A percentile compares a stretch with the other conserved stretches of the same genome.
These are phyloP conservation scores for Acropternis orthonyx DNA, from an alignment of 2,797 vertebrate species.

Conservation along the genomic window DNA sequence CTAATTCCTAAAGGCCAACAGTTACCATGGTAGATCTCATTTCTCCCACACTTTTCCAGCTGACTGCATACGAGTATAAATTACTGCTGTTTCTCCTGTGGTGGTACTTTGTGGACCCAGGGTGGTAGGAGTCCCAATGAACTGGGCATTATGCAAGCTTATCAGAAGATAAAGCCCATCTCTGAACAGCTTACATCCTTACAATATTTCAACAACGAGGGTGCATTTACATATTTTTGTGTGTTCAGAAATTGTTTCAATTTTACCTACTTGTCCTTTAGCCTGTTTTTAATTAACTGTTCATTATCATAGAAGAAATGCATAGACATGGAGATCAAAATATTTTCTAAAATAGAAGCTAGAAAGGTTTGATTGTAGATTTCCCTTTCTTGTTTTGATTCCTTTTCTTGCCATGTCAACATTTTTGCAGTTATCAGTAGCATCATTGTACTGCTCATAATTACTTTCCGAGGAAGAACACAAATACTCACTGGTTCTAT, in stretches of 20 bases:
- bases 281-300: background rate
- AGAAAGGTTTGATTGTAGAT: slow-evolving; percentile 34
- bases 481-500: slow-evolving; percentile 63
- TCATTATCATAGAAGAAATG: background rate
- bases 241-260: background rate
- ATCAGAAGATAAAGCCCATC: background rate
- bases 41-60: background rate
- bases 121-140: background rate
- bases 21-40: slow-evolving; percentile 14
- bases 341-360: slow-evolving; percentile 65
- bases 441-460: slow-evolving; percentile 54
- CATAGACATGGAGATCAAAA: slow-evolving; percentile 41
- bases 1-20: slow-evolving; percentile 31
- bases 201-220: background rate
- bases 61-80: background rate
- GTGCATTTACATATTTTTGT: background rate
- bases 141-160: background rate
- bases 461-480: slow-evolving; percentile 49
- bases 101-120: background rate
- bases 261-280: slow-evolving; percentile 21
- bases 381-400: slow-evolving; percentile 34
- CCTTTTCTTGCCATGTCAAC: slow-evolving; percentile 46
- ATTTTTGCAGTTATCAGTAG: slow-evolving; percentile 49
- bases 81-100: background rate
- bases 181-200: background rate